A percentile compares a stretch with the other conserved stretches of the same genome.
These are phyloP conservation scores for Drosophila monieri DNA, from an alignment of 2,888 invertebrate species.

Conservation along the genomic window DNA sequence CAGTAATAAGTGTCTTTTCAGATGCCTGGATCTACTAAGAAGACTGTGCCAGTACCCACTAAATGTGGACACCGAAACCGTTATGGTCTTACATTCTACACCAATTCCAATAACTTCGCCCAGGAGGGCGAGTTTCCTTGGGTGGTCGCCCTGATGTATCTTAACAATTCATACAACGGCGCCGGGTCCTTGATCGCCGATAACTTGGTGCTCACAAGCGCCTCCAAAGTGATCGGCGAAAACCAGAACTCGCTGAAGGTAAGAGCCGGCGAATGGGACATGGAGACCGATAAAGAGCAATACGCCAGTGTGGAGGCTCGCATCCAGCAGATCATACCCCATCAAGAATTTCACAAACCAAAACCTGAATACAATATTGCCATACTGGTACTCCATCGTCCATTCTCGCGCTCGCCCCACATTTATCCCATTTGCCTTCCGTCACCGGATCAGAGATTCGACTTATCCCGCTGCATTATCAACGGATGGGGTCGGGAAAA, in stretches of 20 bases:
- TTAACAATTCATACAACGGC: neutral
- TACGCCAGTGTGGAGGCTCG: slow-evolving; percentile 5
- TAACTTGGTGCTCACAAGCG: neutral
- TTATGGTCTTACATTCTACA: neutral
- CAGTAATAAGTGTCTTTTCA: neutral
- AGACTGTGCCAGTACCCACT: neutral
- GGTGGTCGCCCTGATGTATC: neutral
- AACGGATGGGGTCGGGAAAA: slow-evolving; percentile 80
- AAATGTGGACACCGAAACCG: neutral
- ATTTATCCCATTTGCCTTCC: slow-evolving; percentile 51
- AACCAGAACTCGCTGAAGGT: neutral
- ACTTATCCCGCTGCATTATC: slow-evolving; percentile 60
- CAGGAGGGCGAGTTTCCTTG: neutral
- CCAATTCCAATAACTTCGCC: neutral
- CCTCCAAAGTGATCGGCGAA: neutral
- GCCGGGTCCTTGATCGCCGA: neutral
- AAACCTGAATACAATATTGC: slow-evolving; percentile 29
- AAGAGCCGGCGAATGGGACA: slow-evolving; percentile 31
- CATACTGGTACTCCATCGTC: slow-evolving; percentile 27
- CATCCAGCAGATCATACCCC: slow-evolving; percentile 10
- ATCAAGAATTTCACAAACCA: neutral
- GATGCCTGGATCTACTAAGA: neutral
- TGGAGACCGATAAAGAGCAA: slow-evolving; percentile 26
- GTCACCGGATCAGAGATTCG: neutral
- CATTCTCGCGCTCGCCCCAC: slow-evolving; percentile 4